Conservation (phyloP, 2,113 vertebrate genomes). For the Tricholaema leucomelas region DNA sequence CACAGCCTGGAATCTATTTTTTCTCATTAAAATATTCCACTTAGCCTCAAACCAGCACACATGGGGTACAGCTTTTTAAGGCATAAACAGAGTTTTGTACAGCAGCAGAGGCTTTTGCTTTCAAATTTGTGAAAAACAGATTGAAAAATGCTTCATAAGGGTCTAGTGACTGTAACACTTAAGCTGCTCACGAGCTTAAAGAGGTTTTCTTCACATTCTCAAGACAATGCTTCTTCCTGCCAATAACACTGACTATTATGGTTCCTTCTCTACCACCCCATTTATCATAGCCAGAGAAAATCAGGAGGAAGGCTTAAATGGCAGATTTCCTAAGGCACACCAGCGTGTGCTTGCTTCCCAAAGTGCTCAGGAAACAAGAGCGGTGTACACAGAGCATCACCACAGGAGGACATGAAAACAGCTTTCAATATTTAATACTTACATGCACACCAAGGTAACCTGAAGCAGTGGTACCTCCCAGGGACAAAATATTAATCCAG, state of each 20-base stretch:
- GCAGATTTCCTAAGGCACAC: conserved; percentile 53
- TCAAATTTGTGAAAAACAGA: not conserved
- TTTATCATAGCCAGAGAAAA: conserved; percentile 2
- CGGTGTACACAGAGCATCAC: conserved; percentile 1
- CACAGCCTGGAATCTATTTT: too few relatives aligned
- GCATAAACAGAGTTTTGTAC: not conserved
- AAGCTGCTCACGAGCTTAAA: not conserved
- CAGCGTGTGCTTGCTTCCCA: not conserved
- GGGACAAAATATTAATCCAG: conserved; percentile 26
- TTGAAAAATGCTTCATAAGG: not conserved
- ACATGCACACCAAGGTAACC: not conserved
- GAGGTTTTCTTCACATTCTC: not conserved
- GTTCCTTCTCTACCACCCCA: not conserved
- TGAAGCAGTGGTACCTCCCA: not conserved
- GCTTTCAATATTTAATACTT: conserved; percentile 59
- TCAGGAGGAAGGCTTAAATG: conserved; percentile 16
- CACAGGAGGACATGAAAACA: conserved; percentile 21
- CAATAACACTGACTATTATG: not conserved
- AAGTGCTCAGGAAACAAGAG: conserved; percentile 8
- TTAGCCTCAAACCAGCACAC: too few relatives aligned
- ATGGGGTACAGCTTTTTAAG: not conserved
- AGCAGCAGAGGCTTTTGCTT: not conserved
- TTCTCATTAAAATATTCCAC: too few relatives aligned
- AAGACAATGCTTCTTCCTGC: not conserved
- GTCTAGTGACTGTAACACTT: not conserved